Conservation (phyloP, 2,888 invertebrate species). For the Drosophila acutilabella region DNA sequence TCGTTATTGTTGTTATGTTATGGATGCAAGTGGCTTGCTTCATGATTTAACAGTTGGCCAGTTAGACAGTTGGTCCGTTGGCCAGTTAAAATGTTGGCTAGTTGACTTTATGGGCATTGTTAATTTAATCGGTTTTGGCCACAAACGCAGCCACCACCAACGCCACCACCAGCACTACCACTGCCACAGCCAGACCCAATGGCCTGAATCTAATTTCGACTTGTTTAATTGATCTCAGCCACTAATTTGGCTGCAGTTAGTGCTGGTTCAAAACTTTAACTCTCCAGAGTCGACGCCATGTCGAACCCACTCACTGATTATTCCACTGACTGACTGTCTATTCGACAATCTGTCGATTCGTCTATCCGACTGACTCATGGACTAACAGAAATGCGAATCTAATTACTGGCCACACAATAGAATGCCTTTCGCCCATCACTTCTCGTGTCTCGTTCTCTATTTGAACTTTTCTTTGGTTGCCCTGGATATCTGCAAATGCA, state of each 20-base stretch:
- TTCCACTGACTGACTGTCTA: constrained; percentile 8
- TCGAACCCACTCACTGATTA: constrained; percentile 11
- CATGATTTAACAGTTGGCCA: constrained; percentile 70
- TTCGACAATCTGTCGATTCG: neutral
- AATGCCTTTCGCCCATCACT: constrained; percentile 35
- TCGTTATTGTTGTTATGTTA: constrained; percentile 67
- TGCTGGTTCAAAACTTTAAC: constrained; percentile 43
- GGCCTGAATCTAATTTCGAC: constrained; percentile 49
- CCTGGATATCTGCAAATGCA: constrained; percentile 67
- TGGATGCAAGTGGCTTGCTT: constrained; percentile 52
- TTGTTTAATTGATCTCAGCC: constrained; percentile 61
- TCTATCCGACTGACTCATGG: neutral
- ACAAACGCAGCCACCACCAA: constrained; percentile 12
- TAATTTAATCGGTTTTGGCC: constrained; percentile 75
- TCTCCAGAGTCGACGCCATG: constrained; percentile 37
- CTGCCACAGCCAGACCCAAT: neutral
- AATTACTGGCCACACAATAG: constrained; percentile 70
- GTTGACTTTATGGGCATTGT: constrained; percentile 76
- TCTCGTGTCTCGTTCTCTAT: neutral
- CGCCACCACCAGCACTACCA: neutral
- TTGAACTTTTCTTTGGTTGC: constrained; percentile 67
- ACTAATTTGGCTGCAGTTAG: constrained; percentile 62
- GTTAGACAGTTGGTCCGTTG: constrained; percentile 28
- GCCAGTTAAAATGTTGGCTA: constrained; percentile 27
- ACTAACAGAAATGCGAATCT: constrained; percentile 60